phyloP scores from a whole-genome alignment of 2,797 vertebrate species.

The Crenuchus spilurus region DNA sequence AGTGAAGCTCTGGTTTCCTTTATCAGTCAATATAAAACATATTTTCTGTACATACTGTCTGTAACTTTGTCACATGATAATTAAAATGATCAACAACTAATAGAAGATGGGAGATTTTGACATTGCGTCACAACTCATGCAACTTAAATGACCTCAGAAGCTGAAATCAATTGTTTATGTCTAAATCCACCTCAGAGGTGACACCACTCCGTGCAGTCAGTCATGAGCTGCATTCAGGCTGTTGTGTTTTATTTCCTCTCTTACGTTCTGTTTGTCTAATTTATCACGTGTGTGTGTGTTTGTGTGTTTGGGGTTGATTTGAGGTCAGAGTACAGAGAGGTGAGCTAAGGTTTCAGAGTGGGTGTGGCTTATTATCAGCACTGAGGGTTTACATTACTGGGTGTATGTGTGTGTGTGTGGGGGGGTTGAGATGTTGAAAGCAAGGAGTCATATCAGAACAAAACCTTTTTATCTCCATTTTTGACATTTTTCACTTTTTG shows the following conservation, averaged over 20 bases:
- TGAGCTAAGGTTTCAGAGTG: conserved; percentile 25
- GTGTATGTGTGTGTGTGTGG: not conserved
- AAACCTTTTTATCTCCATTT: no score
- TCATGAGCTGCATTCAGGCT: not conserved
- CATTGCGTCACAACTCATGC: no score
- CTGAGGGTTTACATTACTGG: not conserved
- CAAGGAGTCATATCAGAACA: no score
- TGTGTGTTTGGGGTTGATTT: conserved; percentile 4
- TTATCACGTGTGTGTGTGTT: not conserved
- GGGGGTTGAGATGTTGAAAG: not conserved
- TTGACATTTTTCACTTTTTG: no score
- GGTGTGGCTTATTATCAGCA: not conserved
- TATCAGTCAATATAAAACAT: no score
- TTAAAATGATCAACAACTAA: not conserved
- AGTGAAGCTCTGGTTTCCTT: not conserved
- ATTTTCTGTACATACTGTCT: not conserved
- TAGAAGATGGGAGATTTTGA: not conserved
- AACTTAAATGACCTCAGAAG: not conserved
- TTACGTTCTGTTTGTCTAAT: not conserved
- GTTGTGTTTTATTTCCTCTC: not conserved
- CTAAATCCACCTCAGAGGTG: not conserved
- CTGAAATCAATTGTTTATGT: not conserved
- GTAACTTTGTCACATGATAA: not conserved
- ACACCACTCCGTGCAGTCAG: not conserved
- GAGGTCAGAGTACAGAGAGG: conserved; percentile 7